Base-by-base conservation (phyloP, 2,113 vertebrate species). In the Vidua chalybeata region DNA sequence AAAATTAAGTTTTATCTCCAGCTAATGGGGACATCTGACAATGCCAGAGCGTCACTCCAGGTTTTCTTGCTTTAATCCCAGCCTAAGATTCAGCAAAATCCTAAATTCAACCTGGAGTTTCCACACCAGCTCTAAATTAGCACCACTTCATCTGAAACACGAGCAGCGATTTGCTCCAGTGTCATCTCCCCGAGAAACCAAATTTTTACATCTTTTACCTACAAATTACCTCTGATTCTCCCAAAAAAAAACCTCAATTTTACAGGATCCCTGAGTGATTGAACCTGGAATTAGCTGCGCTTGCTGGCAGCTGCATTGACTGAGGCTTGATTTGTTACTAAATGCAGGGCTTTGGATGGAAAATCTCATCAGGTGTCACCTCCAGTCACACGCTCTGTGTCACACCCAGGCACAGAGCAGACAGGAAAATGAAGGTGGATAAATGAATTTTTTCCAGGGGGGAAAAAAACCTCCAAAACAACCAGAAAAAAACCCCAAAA, bases 211-310 rank as follows among this genome's bases (percentile, higher is more conserved):
- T 61, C 76, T 87, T 88, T 79, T 67, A 64, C 61, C 73, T 49
- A 69, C 66, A 76, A 90, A 94, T 71, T 77, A 27, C 79, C 71
- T 56, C 81, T 63, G 62, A n/a, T 66, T 84, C 88, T 59, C 28
- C 35, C 35, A 35, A 35, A 27, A 68, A 61, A 90, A 95, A 90
- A 15, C 31, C 49, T 61, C 79, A 33, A 39, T 93, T 94, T 69
- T 15, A 9, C 26, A 28, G 67, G 45, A 86, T 86, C 68, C 78
- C 49, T 43, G 75, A 83, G 63, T 15, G 75, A 82, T 0, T 76
- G 90, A 90, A 62, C 72, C 90, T 49, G 78, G 83, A 92, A 94
- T 93, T 83, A 92, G 72, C 67, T 52, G 81, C 51, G 73, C 54
- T 90, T 51, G 26, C 72, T 41, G 61, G 79, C 66, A 86, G 81